phyloP scores from a whole-genome alignment of 2,888 invertebrate genomes.

The Callosobruchus maculatus region DNA sequence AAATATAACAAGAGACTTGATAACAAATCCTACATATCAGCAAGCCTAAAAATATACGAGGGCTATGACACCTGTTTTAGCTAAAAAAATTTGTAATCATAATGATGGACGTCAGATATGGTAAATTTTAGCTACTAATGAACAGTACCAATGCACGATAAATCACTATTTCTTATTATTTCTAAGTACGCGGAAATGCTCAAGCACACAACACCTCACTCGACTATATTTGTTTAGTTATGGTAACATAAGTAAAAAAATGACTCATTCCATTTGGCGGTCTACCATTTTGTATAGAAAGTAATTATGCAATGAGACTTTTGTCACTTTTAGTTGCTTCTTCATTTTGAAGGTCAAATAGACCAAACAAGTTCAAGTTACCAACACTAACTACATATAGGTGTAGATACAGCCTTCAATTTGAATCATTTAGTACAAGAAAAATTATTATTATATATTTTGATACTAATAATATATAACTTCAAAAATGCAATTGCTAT shows the following conservation, averaged over 20 bases:
- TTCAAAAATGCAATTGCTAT: too few relatives aligned
- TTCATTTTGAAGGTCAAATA: too few relatives aligned
- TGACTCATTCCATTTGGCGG: not conserved
- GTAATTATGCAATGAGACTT: not conserved
- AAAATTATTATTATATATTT: not conserved
- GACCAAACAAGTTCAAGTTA: not conserved
- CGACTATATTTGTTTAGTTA: slow-evolving; percentile 30
- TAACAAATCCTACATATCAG: too few relatives aligned
- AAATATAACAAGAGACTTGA: too few relatives aligned
- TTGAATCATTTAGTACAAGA: not conserved
- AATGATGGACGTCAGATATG: too few relatives aligned
- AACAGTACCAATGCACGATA: not conserved
- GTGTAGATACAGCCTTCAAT: not conserved
- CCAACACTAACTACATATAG: not conserved
- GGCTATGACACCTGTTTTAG: too few relatives aligned
- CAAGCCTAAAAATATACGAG: too few relatives aligned
- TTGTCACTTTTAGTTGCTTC: too few relatives aligned
- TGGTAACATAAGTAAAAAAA: slow-evolving; percentile 12
- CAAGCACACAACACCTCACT: slow-evolving; percentile 44
- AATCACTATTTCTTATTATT: slow-evolving; percentile 4
- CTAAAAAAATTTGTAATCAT: too few relatives aligned
- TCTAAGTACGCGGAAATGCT: slow-evolving; percentile 21
- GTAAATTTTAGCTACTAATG: too few relatives aligned
- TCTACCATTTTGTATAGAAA: not conserved
- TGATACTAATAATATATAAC: not conserved